Evolutionary conservation across 2,888 invertebrate genomes (phyloP).

Genomic region (Sthenelais limicola): DNA sequence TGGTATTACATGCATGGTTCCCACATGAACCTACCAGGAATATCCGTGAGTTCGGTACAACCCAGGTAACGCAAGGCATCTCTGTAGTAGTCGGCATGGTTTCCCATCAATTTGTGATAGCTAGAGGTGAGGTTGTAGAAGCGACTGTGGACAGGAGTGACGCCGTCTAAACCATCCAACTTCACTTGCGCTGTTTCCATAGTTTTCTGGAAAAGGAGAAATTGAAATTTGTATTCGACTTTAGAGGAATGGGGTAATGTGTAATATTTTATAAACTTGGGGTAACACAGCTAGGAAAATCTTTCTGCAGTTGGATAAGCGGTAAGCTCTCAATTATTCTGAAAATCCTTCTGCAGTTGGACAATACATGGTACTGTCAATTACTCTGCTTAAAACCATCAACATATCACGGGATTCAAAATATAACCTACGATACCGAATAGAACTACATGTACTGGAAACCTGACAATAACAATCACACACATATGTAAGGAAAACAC

Average conservation of each 20-base stretch:
- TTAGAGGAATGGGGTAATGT: no score
- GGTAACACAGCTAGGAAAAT: not conserved
- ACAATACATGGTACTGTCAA: no score
- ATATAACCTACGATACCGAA: not conserved
- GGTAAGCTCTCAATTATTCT: no score
- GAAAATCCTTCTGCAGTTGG: no score
- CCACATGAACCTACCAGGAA: constrained; percentile 74
- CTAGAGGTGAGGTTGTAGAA: constrained; percentile 95
- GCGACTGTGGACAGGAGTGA: constrained; percentile 93
- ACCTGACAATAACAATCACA: not conserved
- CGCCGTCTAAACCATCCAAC: constrained; percentile 90
- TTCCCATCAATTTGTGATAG: constrained; percentile 82
- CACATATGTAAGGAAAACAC: constrained; percentile 42
- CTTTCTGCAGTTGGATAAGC: no score
- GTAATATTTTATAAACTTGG: not conserved
- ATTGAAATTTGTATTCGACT: constrained; percentile 5
- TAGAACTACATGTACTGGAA: not conserved
- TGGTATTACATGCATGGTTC: no score
- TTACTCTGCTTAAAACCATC: not conserved
- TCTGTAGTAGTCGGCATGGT: constrained; percentile 93
- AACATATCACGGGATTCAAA: not conserved
- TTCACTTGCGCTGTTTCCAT: constrained; percentile 89
- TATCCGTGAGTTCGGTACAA: constrained; percentile 80
- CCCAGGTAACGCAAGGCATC: constrained; percentile 88
- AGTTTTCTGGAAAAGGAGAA: constrained; percentile 76